Percentiles rank a stretch among this genome's conserved stretches.
phyloP scores from a whole-genome alignment of 2,888 invertebrate genomes.

The Copidosoma aretas region DNA sequence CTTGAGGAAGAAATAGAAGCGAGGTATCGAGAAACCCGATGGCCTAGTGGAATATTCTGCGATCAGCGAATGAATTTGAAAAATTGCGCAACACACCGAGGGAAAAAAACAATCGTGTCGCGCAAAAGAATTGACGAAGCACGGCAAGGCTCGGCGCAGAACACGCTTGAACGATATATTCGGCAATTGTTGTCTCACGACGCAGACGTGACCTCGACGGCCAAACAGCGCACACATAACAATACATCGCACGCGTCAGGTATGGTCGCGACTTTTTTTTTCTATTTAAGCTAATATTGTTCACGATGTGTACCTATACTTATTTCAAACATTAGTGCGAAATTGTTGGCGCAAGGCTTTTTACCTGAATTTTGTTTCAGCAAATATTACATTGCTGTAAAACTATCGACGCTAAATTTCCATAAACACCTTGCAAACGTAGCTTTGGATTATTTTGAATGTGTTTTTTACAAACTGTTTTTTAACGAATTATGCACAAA shows the following conservation, averaged over 20 bases:
- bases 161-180: conserved; percentile 24
- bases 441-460: too few relatives aligned
- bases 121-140: not conserved
- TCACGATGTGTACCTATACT: not conserved
- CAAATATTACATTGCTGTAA: too few relatives aligned
- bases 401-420: too few relatives aligned
- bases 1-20: conserved; percentile 2
- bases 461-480: too few relatives aligned
- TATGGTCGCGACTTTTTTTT: not conserved
- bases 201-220: conserved; percentile 29
- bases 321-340: too few relatives aligned
- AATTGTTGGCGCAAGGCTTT: not conserved
- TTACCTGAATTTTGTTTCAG: not conserved
- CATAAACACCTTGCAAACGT: too few relatives aligned
- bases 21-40: not conserved
- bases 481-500: too few relatives aligned
- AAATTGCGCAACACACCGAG: conserved; percentile 23
- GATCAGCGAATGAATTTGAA: not conserved
- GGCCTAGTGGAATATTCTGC: not conserved
- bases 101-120: conserved; percentile 9
- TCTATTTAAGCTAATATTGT: conserved; percentile 25
- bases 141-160: not conserved
- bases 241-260: not conserved
- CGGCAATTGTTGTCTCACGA: conserved; percentile 27
- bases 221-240: not conserved